Evolutionary conservation across 2,888 invertebrate genomes (phyloP), one percentile per base, ranked within the genome.

Genomic region (Cataglyphis rosenhaueri): DNA sequence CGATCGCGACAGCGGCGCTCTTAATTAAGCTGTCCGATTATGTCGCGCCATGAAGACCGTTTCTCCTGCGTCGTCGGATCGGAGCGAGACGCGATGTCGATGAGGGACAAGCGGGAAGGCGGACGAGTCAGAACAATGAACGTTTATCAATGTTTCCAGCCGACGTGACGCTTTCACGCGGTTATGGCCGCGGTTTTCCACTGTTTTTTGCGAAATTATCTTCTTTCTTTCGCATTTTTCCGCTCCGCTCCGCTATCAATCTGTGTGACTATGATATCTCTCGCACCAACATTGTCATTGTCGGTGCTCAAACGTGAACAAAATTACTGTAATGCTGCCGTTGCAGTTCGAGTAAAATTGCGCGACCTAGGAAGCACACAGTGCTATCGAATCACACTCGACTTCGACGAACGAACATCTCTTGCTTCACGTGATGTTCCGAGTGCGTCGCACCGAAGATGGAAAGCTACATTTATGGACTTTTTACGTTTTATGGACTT

Each of bases 61-160:
- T 8, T 10, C 18, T 44, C 38, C 15, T 21, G 52, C 18, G 18
- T 57, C 55, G 15, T n/a, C 41, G 71, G 3, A 41, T 70, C 59
- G n/a, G n/a, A 48, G 59, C 70, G 78, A 70, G 32, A 70, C 8
- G 44, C 29, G 25, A n/a, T 18, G 59, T 70, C 59, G 44, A 70
- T 78, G 52, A 18, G 21, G 44, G 41, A 59, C 70, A 32, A 59
- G 44, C 68, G 68, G 12, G 55, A 29, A 52, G 6, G 32, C 3
- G 70, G 29, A 18, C 52, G 71, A 48, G 35, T 59, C 48, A 18
- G 73, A 83, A 83, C 73, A 83, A 83, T 66, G 79, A 44, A 65
- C 83, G 52, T 71, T 71, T 81, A 81, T 83, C 83, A 81, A 79
- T 83, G 73, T 81, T 83, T 83, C 81, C 66, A 81, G 73, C 57